Base-by-base conservation (phyloP, 2,888 invertebrate genomes). In the Mycalesis mineus region DNA sequence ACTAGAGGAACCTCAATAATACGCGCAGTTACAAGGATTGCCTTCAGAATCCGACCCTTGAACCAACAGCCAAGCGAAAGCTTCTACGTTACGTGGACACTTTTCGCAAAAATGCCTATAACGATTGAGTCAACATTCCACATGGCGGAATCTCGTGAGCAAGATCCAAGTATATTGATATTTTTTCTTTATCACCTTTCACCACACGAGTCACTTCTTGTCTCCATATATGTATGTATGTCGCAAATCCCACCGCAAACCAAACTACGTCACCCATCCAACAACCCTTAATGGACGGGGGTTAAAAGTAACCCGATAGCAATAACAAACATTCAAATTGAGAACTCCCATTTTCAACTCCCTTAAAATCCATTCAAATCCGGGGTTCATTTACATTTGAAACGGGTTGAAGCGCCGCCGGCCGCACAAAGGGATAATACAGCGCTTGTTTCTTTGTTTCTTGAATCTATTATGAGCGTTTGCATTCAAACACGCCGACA, bases 341-440 rank as follows among this genome's bases (percentile, higher is more conserved):
- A 36, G 36, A 17, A 48, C 47, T 29, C 47, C 47, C 33, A 33
- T 48, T 33, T 33, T n/a, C 8, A 11, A 17, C 15, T 11, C n/a
- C 17, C 33, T 48, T 48, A 36, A 48, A 48, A 48, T 17, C 47
- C 33, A 48, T 48, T 36, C 47, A 48, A 48, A 48, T 48, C 47
- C 47, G 14, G 33, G n/a, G 31, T 48, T 48, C 47, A 48, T 48
- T 48, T 48, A 48, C 47, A 48, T 48, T 33, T 33, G 33, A 48
- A 48, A 17, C 47, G 36, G 15, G 29, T 7, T 13, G 28, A 42
- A 4, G 28, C 44, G 44, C 7, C 44, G 13, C 13, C n/a, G n/a
- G n/a, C n/a, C n/a, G 8, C 5, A 44, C 44, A 29, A 29, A 28
- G 44, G 7, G 28, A 28, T 44, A 13, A 44, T 44, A 28, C 44